These are phyloP conservation scores for Oncorhynchus keta DNA, from an alignment of 2,113 vertebrate genomes.

Conservation along the genomic window DNA sequence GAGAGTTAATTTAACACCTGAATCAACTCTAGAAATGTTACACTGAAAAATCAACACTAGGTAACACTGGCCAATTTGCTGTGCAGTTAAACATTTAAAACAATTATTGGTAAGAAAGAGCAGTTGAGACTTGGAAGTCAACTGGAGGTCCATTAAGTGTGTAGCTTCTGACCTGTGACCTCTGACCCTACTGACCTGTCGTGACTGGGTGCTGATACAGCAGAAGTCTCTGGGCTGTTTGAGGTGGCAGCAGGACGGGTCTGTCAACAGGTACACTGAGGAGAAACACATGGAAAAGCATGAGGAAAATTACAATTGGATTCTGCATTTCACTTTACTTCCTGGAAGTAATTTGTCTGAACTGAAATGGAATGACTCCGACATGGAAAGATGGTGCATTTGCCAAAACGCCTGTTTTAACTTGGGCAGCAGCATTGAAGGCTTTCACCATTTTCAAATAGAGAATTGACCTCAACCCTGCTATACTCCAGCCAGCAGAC, in stretches of 20 bases:
- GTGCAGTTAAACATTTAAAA: no score
- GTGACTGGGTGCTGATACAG: constrained; percentile 89
- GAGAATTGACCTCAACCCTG: no score
- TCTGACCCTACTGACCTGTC: constrained; percentile 77
- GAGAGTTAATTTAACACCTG: no score
- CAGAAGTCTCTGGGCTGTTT: constrained; percentile 96
- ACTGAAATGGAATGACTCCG: background rate
- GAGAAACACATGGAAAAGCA: background rate
- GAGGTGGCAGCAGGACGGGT: constrained; percentile 82
- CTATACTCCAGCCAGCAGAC: constrained; percentile 20
- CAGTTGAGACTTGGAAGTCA: background rate
- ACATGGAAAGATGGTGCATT: background rate
- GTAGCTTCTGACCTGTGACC: no score
- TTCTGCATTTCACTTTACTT: no score
- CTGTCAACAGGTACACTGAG: constrained; percentile 88
- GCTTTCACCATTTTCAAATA: no score
- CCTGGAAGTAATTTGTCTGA: background rate
- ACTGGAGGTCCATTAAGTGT: background rate
- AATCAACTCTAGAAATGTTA: no score
- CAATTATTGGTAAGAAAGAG: no score
- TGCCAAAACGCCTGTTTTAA: no score
- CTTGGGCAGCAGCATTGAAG: background rate
- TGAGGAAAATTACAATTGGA: no score
- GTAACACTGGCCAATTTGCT: no score
- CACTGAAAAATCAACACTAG: no score